Base-by-base conservation (phyloP, 2,888 invertebrate species). In the Eledone cirrhosa region DNA sequence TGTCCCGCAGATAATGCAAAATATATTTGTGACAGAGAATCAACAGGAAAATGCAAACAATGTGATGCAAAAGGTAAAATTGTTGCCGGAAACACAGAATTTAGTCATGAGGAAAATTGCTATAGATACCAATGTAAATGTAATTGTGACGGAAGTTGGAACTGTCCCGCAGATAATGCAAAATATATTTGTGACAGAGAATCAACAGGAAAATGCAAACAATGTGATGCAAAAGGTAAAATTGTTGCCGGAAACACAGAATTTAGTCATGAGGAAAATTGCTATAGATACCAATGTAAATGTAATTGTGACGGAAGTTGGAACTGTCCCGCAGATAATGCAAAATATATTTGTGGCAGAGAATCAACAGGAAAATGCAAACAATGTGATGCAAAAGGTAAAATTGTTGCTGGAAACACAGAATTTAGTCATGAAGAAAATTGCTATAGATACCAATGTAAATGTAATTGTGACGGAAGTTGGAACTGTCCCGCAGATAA, bases 231-330 rank as follows among this genome's bases (percentile, higher is more conserved):
- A 29, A 27, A 48, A 7, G 47, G 47, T 13, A 76, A 76, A 0
- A 11, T 0, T 19, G 11, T 24, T 27, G 19, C 24, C n/a, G 76
- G 76, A 48, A 76, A 76, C 47, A 47, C 76, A 47, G 41, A 48
- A 48, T 88, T 88, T 80, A 81, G 82, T 48, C 81, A 85, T 53
- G 81, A 81, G 14, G 80, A 86, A 72, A 85, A 84, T 1, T 88
- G 88, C 79, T 82, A 82, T 41, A 80, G 84, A 48, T 87, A 85
- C 63, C 81, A 84, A 22, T 88, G 88, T 79, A 80, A 82, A 0
- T 88, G 88, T 76, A 83, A 83, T 11, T 88, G 88, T 80, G 84
- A 85, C 78, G 87, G 87, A 0, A 80, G 81, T 0, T 87, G 85
- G 81, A 81, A 83, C 24, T 87, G 86, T 69, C 86, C 86, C 2